Percentiles rank a stretch among this genome's conserved stretches.
Conservation (phyloP, 2,113 vertebrate species). For the Cryptotis parvus region DNA sequence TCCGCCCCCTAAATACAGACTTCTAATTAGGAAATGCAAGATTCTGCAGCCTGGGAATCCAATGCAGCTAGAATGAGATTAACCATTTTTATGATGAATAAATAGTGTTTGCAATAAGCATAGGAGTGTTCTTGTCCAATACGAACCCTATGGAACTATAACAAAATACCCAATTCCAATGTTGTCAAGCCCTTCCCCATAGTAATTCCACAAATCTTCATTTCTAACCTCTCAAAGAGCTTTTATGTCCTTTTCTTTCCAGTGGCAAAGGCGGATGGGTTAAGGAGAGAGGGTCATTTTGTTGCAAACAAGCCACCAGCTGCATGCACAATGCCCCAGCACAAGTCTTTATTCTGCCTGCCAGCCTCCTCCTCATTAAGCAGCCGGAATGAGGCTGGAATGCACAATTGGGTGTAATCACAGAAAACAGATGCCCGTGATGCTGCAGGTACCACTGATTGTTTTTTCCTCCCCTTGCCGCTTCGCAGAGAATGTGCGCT, state of each 20-base stretch:
- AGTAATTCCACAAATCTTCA: conserved; percentile 55
- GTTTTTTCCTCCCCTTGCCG: conserved; percentile 8
- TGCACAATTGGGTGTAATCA: neutral
- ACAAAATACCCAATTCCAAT: conserved; percentile 40
- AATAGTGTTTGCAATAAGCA: neutral
- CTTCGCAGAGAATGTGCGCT: neutral
- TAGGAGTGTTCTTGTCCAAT: neutral
- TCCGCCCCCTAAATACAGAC: too few species aligned
- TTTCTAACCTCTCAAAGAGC: conserved; percentile 55
- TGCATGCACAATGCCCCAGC: neutral
- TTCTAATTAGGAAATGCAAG: neutral
- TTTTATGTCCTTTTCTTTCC: conserved; percentile 18
- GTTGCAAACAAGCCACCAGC: conserved; percentile 5
- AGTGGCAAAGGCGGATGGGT: conserved; percentile 43
- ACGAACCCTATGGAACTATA: neutral
- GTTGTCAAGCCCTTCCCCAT: conserved; percentile 39
- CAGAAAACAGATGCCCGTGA: neutral
- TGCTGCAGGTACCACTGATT: neutral
- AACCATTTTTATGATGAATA: neutral
- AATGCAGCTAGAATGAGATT: neutral
- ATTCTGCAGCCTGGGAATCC: neutral
- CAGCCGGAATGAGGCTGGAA: conserved; percentile 23
- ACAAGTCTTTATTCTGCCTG: conserved; percentile 4
- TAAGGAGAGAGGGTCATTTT: conserved; percentile 53
- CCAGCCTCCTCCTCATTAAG: conserved; percentile 27